These are phyloP conservation scores for Neomorphus geoffroyi DNA, from an alignment of 2,797 vertebrate genomes.

Conservation along the genomic window DNA sequence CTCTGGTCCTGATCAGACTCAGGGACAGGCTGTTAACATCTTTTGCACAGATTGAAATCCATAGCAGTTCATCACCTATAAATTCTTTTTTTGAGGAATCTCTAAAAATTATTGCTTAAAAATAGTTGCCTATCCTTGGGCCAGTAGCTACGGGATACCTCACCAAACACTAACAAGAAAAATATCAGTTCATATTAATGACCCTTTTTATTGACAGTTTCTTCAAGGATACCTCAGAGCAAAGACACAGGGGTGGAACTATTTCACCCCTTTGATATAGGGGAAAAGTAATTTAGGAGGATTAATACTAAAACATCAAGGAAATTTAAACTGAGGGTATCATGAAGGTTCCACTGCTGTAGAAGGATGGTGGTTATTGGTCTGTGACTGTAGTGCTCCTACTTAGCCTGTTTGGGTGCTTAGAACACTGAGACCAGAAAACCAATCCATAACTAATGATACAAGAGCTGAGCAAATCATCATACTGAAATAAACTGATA, in stretches of 20 bases:
- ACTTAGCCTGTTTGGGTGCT: background rate
- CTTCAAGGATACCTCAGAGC: background rate
- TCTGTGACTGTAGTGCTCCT: background rate
- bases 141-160: background rate
- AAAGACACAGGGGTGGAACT: background rate
- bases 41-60: background rate
- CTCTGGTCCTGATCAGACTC: background rate
- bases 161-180: background rate
- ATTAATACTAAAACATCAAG: background rate
- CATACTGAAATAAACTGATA: accelerated
- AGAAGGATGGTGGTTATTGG: background rate
- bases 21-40: background rate
- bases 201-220: background rate
- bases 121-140: background rate
- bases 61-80: background rate
- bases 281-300: background rate
- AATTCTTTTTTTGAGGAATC: background rate
- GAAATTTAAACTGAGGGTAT: background rate
- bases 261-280: background rate
- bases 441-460: no score
- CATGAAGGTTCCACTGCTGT: background rate
- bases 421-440: background rate
- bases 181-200: background rate
- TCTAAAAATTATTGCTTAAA: background rate
- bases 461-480: background rate